Conservation (phyloP, 2,888 invertebrate species). For the Limnephilus auricula region DNA sequence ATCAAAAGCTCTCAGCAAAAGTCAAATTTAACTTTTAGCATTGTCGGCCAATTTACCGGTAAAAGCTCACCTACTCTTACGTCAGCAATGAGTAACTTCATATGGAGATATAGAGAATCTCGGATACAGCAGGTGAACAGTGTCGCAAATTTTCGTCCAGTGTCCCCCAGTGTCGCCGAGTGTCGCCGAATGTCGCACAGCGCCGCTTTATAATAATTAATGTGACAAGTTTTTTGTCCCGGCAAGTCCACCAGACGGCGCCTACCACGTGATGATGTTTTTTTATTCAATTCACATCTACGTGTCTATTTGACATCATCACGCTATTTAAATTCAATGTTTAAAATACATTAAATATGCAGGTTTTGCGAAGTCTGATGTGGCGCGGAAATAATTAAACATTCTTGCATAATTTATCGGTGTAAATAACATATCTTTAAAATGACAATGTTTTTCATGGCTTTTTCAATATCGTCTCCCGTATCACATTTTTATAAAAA, state of each 20-base stretch:
- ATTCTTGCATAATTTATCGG: constrained; percentile 27
- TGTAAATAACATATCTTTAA: constrained; percentile 12
- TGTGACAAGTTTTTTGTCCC: constrained; percentile 40
- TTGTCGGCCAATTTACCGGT: too few relatives aligned
- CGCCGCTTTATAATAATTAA: constrained; percentile 26
- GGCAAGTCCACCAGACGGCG: constrained; percentile 52
- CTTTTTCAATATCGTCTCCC: background rate
- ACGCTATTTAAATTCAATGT: constrained; percentile 34
- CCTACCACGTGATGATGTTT: constrained; percentile 50
- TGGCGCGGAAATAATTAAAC: constrained; percentile 3
- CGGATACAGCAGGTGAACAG: background rate
- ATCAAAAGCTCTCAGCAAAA: background rate
- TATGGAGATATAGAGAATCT: background rate
- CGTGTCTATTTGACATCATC: constrained; percentile 39
- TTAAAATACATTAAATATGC: constrained; percentile 27
- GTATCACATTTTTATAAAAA: background rate
- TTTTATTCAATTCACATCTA: constrained; percentile 44
- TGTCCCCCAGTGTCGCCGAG: background rate
- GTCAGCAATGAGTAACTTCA: background rate
- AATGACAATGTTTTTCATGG: background rate
- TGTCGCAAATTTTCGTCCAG: background rate
- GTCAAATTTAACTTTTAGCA: background rate
- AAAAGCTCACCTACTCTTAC: background rate
- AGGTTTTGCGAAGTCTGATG: background rate
- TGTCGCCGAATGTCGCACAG: background rate